phyloP scores from a whole-genome alignment of 2,113 vertebrate genomes.

The Phaetusa simplex region DNA sequence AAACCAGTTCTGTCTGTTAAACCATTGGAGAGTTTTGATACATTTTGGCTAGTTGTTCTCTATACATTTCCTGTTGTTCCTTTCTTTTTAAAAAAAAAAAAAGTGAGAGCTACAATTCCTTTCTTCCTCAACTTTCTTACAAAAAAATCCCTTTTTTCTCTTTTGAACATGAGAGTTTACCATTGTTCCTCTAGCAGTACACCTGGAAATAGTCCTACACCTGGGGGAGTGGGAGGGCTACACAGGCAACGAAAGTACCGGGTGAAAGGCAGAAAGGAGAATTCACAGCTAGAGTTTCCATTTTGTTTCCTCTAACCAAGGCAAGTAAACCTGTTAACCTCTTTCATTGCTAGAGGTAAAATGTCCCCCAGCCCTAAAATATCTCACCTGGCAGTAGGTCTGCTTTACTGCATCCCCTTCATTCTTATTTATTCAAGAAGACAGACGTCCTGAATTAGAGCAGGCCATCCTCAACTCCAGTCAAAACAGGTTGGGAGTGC shows the following conservation, averaged over 20 bases:
- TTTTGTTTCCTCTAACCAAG: background rate
- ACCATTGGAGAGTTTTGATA: background rate
- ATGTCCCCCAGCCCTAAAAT: background rate
- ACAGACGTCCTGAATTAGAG: background rate
- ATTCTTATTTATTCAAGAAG: background rate
- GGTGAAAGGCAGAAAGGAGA: background rate
- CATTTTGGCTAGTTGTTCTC: background rate
- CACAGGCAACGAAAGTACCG: background rate
- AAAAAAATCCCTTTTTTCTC: background rate
- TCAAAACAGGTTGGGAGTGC: background rate
- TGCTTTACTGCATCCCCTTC: background rate
- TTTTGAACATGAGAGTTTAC: background rate
- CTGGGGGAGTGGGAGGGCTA: background rate
- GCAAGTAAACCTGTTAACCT: background rate
- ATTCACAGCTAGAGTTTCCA: background rate
- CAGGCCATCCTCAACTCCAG: background rate
- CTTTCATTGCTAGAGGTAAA: background rate
- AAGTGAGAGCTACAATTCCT: background rate
- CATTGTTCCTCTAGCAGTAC: background rate
- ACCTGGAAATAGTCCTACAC: background rate
- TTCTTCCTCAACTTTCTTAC: background rate
- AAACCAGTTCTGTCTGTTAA: background rate
- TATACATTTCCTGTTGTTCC: background rate
- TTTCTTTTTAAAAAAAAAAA: background rate
- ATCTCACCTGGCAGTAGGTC: background rate